phyloP scores from a whole-genome alignment of 1,140 invertebrate species.

The Drosophila tsacasi region DNA sequence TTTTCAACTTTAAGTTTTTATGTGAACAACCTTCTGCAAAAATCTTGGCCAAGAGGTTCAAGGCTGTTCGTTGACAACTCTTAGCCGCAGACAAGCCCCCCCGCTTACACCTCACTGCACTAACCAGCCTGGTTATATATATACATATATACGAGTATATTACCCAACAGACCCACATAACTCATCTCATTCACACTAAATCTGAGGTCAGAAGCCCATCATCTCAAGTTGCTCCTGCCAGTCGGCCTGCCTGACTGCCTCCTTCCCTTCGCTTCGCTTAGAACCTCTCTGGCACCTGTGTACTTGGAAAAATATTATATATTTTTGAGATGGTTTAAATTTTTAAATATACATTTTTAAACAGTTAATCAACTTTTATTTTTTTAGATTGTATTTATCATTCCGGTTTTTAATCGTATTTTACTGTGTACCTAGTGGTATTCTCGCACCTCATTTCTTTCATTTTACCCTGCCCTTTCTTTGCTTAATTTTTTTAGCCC shows the following conservation, averaged over 20 bases:
- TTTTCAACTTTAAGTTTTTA: conserved; percentile 16
- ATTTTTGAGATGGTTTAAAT: neutral
- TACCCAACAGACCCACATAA: conserved; percentile 24
- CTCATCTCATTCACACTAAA: conserved; percentile 44
- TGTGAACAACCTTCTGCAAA: neutral
- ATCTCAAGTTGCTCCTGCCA: conserved; percentile 17
- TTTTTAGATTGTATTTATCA: neutral
- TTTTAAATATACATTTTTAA: neutral
- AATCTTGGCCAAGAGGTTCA: conserved; percentile 30
- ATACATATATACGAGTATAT: conserved; percentile 1
- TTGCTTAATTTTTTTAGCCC: conserved; percentile 17
- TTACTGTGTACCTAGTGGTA: conserved; percentile 1
- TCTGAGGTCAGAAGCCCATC: conserved; percentile 48
- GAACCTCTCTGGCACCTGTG: conserved; percentile 15
- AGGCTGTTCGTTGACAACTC: conserved; percentile 37
- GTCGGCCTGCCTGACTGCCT: neutral
- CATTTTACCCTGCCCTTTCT: neutral
- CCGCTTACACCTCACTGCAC: conserved; percentile 18
- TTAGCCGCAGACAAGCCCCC: conserved; percentile 26
- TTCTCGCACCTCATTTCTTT: conserved; percentile 1
- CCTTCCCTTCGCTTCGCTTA: conserved; percentile 11
- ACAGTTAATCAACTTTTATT: neutral
- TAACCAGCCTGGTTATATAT: conserved; percentile 11
- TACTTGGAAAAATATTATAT: conserved; percentile 4
- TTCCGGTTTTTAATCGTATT: neutral